Conservation (phyloP, 2,888 invertebrate species). For the Nephrocerus scutellatus region DNA sequence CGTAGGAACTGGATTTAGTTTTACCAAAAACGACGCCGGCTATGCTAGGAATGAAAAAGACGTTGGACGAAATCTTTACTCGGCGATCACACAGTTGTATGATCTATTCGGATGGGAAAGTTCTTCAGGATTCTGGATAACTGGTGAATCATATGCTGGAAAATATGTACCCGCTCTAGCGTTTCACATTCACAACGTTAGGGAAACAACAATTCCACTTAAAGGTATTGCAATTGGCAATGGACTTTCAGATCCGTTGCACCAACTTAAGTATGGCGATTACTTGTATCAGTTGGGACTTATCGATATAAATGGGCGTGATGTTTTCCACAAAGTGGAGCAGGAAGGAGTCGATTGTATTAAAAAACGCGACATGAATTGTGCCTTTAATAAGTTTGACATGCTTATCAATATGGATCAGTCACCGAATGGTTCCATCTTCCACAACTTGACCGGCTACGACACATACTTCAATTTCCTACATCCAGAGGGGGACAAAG, state of each 20-base stretch:
- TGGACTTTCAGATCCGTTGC: constrained; percentile 69
- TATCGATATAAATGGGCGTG: constrained; percentile 53
- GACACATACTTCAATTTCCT: constrained; percentile 48
- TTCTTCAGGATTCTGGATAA: constrained; percentile 71
- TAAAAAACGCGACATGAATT: constrained; percentile 54
- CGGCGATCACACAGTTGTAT: constrained; percentile 74
- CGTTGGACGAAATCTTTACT: constrained; percentile 73
- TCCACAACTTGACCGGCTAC: constrained; percentile 51
- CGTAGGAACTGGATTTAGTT: constrained; percentile 88
- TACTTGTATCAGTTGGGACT: constrained; percentile 71
- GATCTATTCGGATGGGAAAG: constrained; percentile 70
- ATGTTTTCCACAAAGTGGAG: constrained; percentile 57
- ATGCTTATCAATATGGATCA: constrained; percentile 56
- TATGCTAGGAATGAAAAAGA: constrained; percentile 72
- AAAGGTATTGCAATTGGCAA: constrained; percentile 61
- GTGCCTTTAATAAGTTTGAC: constrained; percentile 69
- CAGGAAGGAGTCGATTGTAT: constrained; percentile 51
- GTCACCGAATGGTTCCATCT: constrained; percentile 55
- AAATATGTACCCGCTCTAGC: constrained; percentile 67
- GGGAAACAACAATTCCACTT: constrained; percentile 39
- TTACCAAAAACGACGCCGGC: constrained; percentile 67
- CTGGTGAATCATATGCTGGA: constrained; percentile 87
- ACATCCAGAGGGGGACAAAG: constrained; percentile 56
- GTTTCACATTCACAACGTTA: constrained; percentile 54
- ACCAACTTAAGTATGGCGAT: constrained; percentile 70